Base-by-base conservation (phyloP, 2,888 invertebrate genomes). In the Dicyrtomina minuta region DNA sequence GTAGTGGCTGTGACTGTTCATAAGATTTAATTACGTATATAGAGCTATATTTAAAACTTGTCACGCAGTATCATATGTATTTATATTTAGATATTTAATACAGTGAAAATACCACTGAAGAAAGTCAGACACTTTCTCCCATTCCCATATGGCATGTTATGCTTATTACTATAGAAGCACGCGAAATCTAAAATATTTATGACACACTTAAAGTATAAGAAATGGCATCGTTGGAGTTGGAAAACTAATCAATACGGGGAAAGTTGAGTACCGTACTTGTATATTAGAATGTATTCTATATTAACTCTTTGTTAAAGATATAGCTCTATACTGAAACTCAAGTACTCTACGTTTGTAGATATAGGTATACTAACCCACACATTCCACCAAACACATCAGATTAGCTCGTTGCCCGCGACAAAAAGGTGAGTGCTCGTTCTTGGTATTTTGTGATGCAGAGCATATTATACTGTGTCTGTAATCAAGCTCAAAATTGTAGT, bases 201-300 rank as follows among this genome's bases (percentile, higher is more conserved):
- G 33, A 33, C 33, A 33, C 8, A 33, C 33, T 33, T 33, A 33
- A 33, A 33, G 33, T 33, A 13, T 4, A 8, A 43, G 61, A 43
- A 61, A 61, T 49, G 61, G 61, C 61, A 27, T 61, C 61, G 61
- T 60, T 5, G 44, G 4, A 8, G 61, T 60, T 5, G 44, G 4
- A 8, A 33, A 51, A 51, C 17, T 10, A 51, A 51, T 51, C 17
- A 51, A 51, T 51, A 51, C 51, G 17, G 20, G 8, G 33, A 33
- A 33, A 33, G 33, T 33, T 33, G 33, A 33, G 8, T 33, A 8
- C 33, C 33, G 8, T 33, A 33, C 8, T 8, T 33, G 8, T 33
- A 33, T 33, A 33, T 33, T 17, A 17, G 49, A 20, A 3, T 46
- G 49, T n/a, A 46, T 46, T 10, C 33, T 8, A 33, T 8, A 5